Evolutionary conservation across 1,140 invertebrate genomes (phyloP).

Genomic region (Ditylenchus dipsaci): DNA sequence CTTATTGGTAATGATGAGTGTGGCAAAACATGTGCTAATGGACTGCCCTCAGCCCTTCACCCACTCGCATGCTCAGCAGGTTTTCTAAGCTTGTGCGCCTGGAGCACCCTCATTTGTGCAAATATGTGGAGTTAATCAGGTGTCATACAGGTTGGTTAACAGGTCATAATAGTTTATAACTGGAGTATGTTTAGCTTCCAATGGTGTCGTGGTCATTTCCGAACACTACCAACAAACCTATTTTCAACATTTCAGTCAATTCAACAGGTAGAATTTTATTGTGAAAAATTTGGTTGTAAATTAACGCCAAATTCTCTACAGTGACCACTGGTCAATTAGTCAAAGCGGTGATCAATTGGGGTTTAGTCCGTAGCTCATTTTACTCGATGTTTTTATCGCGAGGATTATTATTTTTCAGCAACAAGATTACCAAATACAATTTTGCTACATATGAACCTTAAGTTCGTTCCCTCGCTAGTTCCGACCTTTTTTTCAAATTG

Average conservation of each 20-base stretch:
- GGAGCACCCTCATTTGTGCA: slow-evolving; percentile 1
- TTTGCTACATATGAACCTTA: no score
- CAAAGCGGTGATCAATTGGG: no score
- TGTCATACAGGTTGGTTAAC: slow-evolving; percentile 6
- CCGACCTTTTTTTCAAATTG: no score
- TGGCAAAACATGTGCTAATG: neutral
- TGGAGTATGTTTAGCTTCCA: slow-evolving; percentile 27
- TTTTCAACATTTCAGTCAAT: slow-evolving; percentile 17
- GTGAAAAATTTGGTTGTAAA: no score
- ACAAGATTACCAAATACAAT: no score
- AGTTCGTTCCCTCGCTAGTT: no score
- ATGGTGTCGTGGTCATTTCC: slow-evolving; percentile 26
- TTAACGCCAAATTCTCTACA: no score
- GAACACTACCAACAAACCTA: slow-evolving; percentile 27
- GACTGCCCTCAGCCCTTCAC: neutral
- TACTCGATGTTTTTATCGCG: no score
- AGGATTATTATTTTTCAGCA: no score
- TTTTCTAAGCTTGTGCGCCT: neutral
- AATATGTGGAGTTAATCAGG: slow-evolving; percentile 2
- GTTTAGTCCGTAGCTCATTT: no score
- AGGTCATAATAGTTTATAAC: neutral
- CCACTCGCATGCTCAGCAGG: slow-evolving; percentile 3
- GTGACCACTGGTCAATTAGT: no score
- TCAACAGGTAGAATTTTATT: no score
- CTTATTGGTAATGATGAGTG: neutral